Conservation (phyloP, 2,113 vertebrate genomes). For the Apteryx owenii region DNA sequence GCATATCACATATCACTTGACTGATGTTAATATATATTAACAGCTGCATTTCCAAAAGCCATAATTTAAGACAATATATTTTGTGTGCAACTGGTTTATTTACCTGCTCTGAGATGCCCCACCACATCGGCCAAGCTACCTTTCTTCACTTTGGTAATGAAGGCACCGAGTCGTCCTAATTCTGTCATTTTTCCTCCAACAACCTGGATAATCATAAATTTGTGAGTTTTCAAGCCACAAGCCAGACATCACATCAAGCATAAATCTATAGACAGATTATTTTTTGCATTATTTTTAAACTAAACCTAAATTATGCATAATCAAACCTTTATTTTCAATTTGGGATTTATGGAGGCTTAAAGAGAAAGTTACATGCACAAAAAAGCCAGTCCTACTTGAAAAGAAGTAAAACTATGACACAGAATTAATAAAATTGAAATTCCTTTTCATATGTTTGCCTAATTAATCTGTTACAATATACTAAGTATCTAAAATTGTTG, state of each 20-base stretch:
- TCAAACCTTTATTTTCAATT: background rate
- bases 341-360: background rate
- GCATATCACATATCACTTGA: background rate
- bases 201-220: conserved; percentile 82
- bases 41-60: background rate
- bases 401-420: background rate
- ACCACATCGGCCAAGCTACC: conserved; percentile 97
- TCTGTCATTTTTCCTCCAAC: conserved; percentile 98
- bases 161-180: conserved; percentile 94
- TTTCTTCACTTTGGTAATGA: conserved; percentile 99
- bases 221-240: conserved; percentile 31
- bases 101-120: conserved; percentile 97
- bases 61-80: background rate
- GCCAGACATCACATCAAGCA: background rate
- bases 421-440: background rate
- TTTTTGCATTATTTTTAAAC: background rate
- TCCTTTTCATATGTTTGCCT: background rate
- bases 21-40: background rate
- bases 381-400: background rate
- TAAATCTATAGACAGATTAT: background rate
- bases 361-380: background rate
- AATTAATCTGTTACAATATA: background rate
- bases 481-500: background rate
- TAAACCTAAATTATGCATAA: background rate
- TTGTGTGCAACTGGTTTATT: background rate